Percentiles rank a stretch among this genome's conserved stretches.
Conservation (phyloP, 2,113 vertebrate species). For the Centropristis striata region DNA sequence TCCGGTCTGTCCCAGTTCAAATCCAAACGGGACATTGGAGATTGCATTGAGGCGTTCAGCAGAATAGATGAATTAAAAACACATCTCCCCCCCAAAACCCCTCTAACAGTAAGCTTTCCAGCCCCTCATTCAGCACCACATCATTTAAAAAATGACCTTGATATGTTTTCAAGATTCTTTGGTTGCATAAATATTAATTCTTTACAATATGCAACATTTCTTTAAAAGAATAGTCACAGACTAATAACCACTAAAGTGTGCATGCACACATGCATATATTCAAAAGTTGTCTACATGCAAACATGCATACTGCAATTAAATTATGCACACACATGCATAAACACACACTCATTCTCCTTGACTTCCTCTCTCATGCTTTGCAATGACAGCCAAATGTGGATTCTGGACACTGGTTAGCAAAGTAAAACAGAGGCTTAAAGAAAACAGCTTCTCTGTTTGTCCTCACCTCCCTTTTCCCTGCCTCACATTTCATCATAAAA, state of each 20-base stretch:
- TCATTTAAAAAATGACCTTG: slow-evolving; percentile 86
- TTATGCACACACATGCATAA: slow-evolving; percentile 25
- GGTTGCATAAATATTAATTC: slow-evolving; percentile 88
- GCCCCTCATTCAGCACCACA: slow-evolving; percentile 90
- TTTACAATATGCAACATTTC: slow-evolving; percentile 78
- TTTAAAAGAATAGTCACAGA: slow-evolving; percentile 51
- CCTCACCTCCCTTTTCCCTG: slow-evolving; percentile 78
- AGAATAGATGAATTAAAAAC: slow-evolving; percentile 70
- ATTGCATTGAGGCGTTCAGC: slow-evolving; percentile 56
- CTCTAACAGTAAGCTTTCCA: slow-evolving; percentile 66
- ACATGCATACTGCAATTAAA: slow-evolving; percentile 30
- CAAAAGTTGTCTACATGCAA: neutral
- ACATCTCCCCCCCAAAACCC: slow-evolving; percentile 75
- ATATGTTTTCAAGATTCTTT: slow-evolving; percentile 87
- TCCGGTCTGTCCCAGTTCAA: slow-evolving; percentile 25
- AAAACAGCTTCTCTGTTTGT: slow-evolving; percentile 79
- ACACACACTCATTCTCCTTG: slow-evolving; percentile 43
- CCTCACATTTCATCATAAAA: slow-evolving; percentile 83
- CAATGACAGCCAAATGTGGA: slow-evolving; percentile 72
- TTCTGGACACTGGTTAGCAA: slow-evolving; percentile 75
- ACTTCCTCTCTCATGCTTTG: slow-evolving; percentile 58
- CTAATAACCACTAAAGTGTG: slow-evolving; percentile 9
- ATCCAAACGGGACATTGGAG: slow-evolving; percentile 51
- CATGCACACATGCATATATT: neutral
- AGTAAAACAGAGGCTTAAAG: slow-evolving; percentile 77